Evolutionary conservation across 2,113 vertebrate species (phyloP), one percentile per base, ranked within the genome.

Genomic region (Ramphastos sulfuratus): DNA sequence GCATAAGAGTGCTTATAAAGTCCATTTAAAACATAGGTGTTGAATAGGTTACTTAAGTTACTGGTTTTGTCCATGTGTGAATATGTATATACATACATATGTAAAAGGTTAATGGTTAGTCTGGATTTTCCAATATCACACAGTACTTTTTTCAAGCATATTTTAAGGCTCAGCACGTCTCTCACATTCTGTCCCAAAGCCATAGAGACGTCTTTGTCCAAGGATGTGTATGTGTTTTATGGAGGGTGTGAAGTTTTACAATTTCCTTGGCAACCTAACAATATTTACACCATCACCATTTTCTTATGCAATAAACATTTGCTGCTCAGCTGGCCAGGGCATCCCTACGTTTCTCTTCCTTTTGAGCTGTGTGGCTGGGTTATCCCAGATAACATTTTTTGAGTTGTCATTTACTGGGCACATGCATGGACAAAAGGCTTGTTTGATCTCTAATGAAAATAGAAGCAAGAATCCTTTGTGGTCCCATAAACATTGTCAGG

Each of bases 261-360:
- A 61, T 92, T 94, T 90, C 95, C 92, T 83, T 88, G 80, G 72
- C 80, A 93, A 85, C 88, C 18, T 48, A 93, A 87, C 50, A 94
- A 85, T 90, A 92, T 94, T 95, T 94, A 85, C 64, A 85, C 46
- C 72, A 87, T 18, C 12, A 35, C 64, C 50, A 48, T 73, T 90
- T 94, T 91, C 85, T 91, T 92, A 44, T 30, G 76, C 52, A 85
- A 73, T 66, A 80, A 90, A 83, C 16, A n/a, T 76, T 95, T 80
- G 64, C 88, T 77, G 11, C 87, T 85, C 39, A 73, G 50, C 50
- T 80, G 82, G n/a, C 60, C 44, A n/a, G n/a, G 75, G 46, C 46
- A 94, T 63, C 59, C 14, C 28, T 65, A 39, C 14, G 54, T 15
- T 46, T 50, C 37, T 61, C 12, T 42, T 78, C 8, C 25, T 77